phyloP scores from a whole-genome alignment of 2,113 vertebrate species.

The Sinocyclocheilus anophthalmus region DNA sequence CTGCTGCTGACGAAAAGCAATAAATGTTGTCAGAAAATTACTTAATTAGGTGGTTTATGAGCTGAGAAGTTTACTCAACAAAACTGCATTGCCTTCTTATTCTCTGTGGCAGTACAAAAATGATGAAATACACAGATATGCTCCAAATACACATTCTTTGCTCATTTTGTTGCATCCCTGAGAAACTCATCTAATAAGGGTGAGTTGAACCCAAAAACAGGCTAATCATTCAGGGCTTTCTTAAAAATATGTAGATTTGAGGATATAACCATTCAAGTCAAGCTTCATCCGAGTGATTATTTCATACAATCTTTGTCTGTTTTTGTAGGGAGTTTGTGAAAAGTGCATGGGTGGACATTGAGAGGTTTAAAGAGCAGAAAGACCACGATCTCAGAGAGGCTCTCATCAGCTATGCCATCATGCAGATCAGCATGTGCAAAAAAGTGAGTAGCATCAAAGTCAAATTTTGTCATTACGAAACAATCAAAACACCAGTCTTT shows the following conservation, averaged over 20 bases:
- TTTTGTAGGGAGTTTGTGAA: conserved; percentile 86
- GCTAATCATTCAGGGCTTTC: background rate
- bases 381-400: conserved; percentile 92
- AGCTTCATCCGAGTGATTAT: background rate
- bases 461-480: no score
- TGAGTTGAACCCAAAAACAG: background rate
- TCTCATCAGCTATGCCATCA: conserved; percentile 94
- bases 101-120: background rate
- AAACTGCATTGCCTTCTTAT: background rate
- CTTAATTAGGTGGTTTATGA: background rate
- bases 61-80: background rate
- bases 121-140: background rate
- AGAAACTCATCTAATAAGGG: background rate
- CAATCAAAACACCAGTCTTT: no score
- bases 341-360: conserved; percentile 91
- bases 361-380: conserved; percentile 94
- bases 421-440: conserved; percentile 99
- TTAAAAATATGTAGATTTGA: no score
- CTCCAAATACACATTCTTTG: background rate
- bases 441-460: conserved; percentile 78
- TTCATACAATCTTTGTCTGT: conserved; percentile 18
- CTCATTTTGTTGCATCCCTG: background rate
- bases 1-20: background rate
- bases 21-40: background rate
- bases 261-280: background rate